phyloP scores from a whole-genome alignment of 2,113 vertebrate genomes.

The Pelvicachromis taeniatus region DNA sequence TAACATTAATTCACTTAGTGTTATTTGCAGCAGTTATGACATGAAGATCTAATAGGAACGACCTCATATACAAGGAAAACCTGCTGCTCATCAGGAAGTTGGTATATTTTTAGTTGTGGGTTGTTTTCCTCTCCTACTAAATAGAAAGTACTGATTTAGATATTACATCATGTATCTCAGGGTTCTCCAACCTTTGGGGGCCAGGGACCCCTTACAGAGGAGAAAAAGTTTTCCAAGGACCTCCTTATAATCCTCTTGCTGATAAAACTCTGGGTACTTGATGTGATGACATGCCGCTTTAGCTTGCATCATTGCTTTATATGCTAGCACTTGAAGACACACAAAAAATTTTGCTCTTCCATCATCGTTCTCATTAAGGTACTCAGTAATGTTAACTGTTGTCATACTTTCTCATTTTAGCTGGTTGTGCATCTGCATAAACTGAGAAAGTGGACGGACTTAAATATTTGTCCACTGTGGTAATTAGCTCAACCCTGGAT shows the following conservation, averaged over 20 bases:
- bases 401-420: background rate
- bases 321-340: background rate
- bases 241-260: background rate
- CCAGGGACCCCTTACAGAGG: accelerated
- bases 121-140: background rate
- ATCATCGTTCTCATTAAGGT: background rate
- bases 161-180: background rate
- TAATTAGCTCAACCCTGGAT: no score
- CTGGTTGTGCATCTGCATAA: background rate
- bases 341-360: background rate
- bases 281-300: background rate
- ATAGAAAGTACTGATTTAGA: background rate
- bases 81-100: background rate
- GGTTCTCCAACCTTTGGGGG: background rate
- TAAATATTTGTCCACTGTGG: background rate
- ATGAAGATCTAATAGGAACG: background rate
- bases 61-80: background rate
- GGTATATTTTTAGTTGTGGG: background rate
- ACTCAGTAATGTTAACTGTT: accelerated
- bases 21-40: background rate
- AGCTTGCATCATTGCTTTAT: background rate
- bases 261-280: background rate
- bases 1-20: background rate
- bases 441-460: background rate
- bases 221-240: accelerated